Evolutionary conservation across 2,888 invertebrate species (phyloP), one percentile per base, ranked within the genome.

Genomic region (Aporophyla nigra): DNA sequence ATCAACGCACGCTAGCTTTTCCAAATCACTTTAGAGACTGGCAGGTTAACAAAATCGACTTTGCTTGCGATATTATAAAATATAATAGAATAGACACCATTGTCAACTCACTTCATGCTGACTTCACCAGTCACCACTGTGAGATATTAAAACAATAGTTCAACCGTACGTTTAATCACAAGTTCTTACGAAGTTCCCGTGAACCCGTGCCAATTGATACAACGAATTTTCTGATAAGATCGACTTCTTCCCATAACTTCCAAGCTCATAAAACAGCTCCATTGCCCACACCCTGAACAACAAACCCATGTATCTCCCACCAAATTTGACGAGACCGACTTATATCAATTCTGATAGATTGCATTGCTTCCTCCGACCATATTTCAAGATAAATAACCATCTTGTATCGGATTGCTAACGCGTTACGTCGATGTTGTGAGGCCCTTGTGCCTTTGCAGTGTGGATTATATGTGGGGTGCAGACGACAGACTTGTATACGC

Each of bases 351-450:
- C 71, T 85, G 85, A 84, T 82, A 76, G 69, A 84, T 84, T 71
- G 61, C 72, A 79, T 67, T 65, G 80, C 80, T 79, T 78, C 82
- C 80, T 70, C 61, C 56, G 67, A 67, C 87, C 86, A 86, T 90
- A 88, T 87, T 85, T 88, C 88, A 84, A 84, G 88, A 90, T 90
- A 89, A 86, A 84, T 86, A 89, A 85, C 87, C 87, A 84, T 82
- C 89, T 86, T 86, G 90, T 90, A 88, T 91, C 89, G 88, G 82
- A 91, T 90, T 88, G 86, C 89, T 86, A 90, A 88, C 89, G 80
- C 85, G 85, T 85, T 86, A 80, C 85, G 87, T 80, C 82, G 79
- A 74, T 82, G 83, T 78, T 87, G 86, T 86, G 83, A 80, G 82
- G 73, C 83, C 76, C 84, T 82, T 78, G 82, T 84, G 84, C 81